Evolutionary conservation across 2,113 vertebrate species (phyloP).

Genomic region (Lamprologus speciosus): DNA sequence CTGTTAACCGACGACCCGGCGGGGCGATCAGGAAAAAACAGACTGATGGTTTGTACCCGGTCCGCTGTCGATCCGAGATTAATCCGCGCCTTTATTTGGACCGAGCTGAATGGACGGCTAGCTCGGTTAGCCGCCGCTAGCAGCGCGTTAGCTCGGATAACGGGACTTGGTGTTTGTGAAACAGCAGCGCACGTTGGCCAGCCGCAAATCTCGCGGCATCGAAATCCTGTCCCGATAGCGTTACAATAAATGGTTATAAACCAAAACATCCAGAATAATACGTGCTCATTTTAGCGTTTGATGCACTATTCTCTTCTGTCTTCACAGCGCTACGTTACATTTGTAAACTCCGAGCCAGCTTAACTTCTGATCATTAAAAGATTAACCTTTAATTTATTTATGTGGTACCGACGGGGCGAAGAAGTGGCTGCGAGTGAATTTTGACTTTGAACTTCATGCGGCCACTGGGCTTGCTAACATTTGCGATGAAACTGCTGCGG

Average conservation of each 20-base stretch:
- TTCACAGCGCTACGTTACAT: neutral
- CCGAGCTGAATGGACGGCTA: conserved; percentile 11
- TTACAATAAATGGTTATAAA: neutral
- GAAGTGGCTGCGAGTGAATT: too few species aligned
- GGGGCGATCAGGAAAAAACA: fast-evolving
- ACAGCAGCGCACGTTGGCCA: neutral
- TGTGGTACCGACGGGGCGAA: neutral
- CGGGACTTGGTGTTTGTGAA: neutral
- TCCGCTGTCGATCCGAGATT: neutral
- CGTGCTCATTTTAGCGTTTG: too few species aligned
- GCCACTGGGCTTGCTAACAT: neutral
- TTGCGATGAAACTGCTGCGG: neutral
- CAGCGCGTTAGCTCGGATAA: conserved; percentile 4
- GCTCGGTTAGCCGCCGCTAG: conserved; percentile 4
- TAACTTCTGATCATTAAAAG: neutral
- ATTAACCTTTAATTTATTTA: neutral
- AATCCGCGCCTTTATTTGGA: neutral
- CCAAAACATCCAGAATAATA: fast-evolving
- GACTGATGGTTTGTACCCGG: fast-evolving
- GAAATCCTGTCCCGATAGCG: neutral
- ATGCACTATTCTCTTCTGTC: neutral
- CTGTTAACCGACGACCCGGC: too few species aligned
- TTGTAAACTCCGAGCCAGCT: neutral
- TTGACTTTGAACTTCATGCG: neutral
- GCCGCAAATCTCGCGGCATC: neutral